Conservation (phyloP, 2,888 invertebrate genomes). For the Venustoraphidia nigricollis region DNA sequence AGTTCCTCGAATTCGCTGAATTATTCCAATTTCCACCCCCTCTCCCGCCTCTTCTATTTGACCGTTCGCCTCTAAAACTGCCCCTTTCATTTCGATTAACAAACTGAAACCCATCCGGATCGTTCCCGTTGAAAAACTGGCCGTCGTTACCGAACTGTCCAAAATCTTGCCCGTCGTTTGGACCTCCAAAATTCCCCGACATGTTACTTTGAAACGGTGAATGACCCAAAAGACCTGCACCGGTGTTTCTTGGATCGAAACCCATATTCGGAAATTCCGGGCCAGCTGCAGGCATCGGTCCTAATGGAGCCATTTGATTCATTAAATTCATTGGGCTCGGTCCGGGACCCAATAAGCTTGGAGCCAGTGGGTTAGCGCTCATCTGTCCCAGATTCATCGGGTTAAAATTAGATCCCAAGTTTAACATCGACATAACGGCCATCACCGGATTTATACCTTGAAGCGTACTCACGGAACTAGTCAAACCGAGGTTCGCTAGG, state of each 20-base stretch:
- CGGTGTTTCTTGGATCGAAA: slow-evolving; percentile 6
- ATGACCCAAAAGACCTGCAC: slow-evolving; percentile 2
- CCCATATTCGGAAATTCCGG: slow-evolving; percentile 11
- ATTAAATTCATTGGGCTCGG: slow-evolving; percentile 23
- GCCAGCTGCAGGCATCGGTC: slow-evolving; percentile 19
- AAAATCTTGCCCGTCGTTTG: slow-evolving; percentile 31
- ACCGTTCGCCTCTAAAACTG: slow-evolving; percentile 9
- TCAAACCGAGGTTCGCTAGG: slow-evolving; percentile 40
- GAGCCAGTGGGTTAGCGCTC: slow-evolving; percentile 21
- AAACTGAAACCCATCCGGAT: slow-evolving; percentile 16
- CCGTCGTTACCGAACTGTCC: slow-evolving; percentile 29
- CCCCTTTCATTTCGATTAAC: slow-evolving; percentile 19
- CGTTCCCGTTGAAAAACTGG: slow-evolving; percentile 25
- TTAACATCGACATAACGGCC: slow-evolving; percentile 1
- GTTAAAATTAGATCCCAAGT: not conserved
- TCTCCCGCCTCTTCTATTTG: slow-evolving; percentile 9
- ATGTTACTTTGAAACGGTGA: slow-evolving; percentile 8
- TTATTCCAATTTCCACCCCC: slow-evolving; percentile 5
- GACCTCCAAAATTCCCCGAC: slow-evolving; percentile 28
- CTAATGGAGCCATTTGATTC: slow-evolving; percentile 19
- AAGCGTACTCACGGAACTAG: slow-evolving; percentile 8
- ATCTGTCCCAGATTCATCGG: slow-evolving; percentile 28
- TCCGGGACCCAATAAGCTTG: slow-evolving; percentile 33
- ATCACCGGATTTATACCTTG: slow-evolving; percentile 4
- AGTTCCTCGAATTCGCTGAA: slow-evolving; percentile 9